phyloP scores from a whole-genome alignment of 2,113 vertebrate genomes.

The Pantherophis guttatus region DNA sequence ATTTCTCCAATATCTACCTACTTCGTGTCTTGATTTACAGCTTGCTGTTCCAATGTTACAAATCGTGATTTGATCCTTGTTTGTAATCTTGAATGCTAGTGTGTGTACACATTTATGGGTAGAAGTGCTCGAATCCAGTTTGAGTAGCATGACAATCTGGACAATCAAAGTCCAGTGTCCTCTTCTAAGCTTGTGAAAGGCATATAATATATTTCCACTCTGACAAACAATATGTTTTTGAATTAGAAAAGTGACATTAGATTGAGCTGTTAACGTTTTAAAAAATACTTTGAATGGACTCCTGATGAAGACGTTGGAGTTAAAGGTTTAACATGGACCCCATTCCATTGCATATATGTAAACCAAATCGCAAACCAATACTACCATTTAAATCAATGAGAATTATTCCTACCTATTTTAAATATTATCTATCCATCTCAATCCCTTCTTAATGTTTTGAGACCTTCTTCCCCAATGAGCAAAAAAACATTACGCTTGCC shows the following conservation, averaged over 20 bases:
- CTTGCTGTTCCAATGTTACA: not conserved
- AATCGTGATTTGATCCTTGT: not conserved
- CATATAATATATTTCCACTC: not conserved
- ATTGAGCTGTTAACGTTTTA: not conserved
- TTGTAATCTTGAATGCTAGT: not conserved
- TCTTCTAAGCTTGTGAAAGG: not conserved
- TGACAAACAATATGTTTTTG: not conserved
- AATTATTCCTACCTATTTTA: conserved; percentile 26
- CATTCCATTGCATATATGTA: conserved; percentile 2
- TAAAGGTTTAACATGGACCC: conserved; percentile 6
- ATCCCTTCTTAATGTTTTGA: not conserved
- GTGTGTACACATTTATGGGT: not conserved
- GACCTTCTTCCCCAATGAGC: not conserved
- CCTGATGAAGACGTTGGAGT: not conserved
- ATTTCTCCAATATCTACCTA: too few species aligned
- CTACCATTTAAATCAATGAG: conserved; percentile 26
- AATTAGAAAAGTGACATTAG: not conserved
- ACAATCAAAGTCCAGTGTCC: not conserved
- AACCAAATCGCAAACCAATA: not conserved
- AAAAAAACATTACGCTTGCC: conserved; percentile 34
- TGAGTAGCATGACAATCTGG: not conserved
- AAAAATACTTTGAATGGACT: not conserved
- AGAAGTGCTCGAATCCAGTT: not conserved
- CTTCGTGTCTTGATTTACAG: not conserved
- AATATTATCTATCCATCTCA: conserved; percentile 29